A percentile compares a stretch with the other conserved stretches of the same genome.
Evolutionary conservation across 2,797 vertebrate genomes (phyloP).

Genomic region (Tamandua tetradactyla): DNA sequence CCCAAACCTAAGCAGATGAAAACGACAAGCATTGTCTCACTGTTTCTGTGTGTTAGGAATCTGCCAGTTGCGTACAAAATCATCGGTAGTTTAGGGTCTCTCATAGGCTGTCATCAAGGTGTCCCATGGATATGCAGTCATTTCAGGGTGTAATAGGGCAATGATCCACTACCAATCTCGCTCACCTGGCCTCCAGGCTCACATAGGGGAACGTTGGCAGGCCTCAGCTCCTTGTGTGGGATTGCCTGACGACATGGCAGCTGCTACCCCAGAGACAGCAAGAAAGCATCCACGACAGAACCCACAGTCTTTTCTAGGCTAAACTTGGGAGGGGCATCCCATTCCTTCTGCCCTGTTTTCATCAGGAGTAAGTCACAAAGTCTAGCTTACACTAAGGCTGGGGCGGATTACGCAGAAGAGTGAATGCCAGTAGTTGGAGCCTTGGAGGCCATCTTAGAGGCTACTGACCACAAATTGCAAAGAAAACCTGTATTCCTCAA

Average conservation of each 20-base stretch:
- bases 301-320: neutral
- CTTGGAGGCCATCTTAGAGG: neutral
- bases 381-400: neutral
- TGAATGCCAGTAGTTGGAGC: neutral
- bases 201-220: neutral
- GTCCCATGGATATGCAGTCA: neutral
- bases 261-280: neutral
- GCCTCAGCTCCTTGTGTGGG: neutral
- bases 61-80: neutral
- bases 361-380: neutral
- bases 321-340: neutral
- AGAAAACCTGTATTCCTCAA: neutral
- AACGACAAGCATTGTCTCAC: neutral
- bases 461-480: neutral
- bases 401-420: neutral
- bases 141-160: neutral
- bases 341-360: neutral
- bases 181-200: rapidly evolving
- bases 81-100: neutral
- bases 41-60: neutral
- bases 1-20: neutral
- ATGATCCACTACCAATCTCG: neutral
- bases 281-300: neutral
- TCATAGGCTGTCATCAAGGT: neutral
- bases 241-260: neutral